Evolutionary conservation across 2,888 invertebrate species (phyloP).

Genomic region (Apocheima hispidaria): DNA sequence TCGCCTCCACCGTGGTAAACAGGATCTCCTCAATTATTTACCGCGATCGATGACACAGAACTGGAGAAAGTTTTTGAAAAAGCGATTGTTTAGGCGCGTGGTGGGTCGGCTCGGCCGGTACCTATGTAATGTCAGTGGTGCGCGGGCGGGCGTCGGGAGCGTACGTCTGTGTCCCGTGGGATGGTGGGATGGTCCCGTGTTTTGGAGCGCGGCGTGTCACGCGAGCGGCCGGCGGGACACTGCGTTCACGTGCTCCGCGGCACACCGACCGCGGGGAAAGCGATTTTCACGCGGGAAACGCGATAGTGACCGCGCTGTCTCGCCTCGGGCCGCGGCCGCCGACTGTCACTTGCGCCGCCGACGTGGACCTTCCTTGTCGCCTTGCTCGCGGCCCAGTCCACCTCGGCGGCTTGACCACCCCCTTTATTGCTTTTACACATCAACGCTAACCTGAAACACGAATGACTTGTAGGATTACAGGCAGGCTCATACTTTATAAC

Average conservation of each 20-base stretch:
- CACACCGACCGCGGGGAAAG: constrained; percentile 76
- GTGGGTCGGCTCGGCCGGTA: not conserved
- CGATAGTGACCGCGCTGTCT: constrained; percentile 82
- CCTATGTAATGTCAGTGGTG: constrained; percentile 62
- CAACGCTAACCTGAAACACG: constrained; percentile 40
- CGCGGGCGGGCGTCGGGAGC: constrained; percentile 72
- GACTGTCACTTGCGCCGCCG: constrained; percentile 65
- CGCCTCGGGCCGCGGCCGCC: constrained; percentile 69
- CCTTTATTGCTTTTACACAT: constrained; percentile 45
- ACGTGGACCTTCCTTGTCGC: constrained; percentile 25
- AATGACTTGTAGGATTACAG: constrained; percentile 35
- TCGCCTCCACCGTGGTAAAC: constrained; percentile 75
- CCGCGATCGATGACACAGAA: constrained; percentile 69
- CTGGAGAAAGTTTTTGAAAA: constrained; percentile 60
- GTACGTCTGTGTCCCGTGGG: constrained; percentile 60
- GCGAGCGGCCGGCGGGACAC: constrained; percentile 85
- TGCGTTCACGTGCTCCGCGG: constrained; percentile 79
- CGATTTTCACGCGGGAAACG: constrained; percentile 84
- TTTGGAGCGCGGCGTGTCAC: constrained; percentile 80
- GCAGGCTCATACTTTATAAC: not conserved
- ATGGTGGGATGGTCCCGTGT: constrained; percentile 59
- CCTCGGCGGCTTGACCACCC: constrained; percentile 22
- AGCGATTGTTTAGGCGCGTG: constrained; percentile 60
- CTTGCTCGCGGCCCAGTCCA: not conserved
- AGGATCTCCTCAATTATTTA: constrained; percentile 69